Percentiles rank a stretch among this genome's conserved stretches.
Evolutionary conservation across 2,113 vertebrate genomes (phyloP).

Genomic region (Cyanistes caeruleus): DNA sequence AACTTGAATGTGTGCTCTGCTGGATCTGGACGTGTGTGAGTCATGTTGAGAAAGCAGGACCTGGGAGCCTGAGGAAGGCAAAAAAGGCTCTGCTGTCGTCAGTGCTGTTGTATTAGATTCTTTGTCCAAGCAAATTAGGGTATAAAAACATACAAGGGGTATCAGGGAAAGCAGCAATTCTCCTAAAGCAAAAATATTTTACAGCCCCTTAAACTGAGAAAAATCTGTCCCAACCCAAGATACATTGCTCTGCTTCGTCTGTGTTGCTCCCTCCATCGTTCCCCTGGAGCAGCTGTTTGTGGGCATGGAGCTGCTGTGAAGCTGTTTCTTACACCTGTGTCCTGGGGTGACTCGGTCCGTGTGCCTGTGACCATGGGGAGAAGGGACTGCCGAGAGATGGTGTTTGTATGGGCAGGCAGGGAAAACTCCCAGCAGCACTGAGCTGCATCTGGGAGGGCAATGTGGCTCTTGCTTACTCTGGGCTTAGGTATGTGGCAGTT

Average conservation of each 20-base stretch:
- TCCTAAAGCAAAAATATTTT: background rate
- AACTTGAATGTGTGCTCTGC: background rate
- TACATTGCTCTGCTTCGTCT: background rate
- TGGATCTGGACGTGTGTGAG: background rate
- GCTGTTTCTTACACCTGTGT: background rate
- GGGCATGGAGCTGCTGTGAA: background rate
- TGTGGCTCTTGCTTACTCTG: background rate
- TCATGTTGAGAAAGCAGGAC: background rate
- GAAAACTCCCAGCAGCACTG: background rate
- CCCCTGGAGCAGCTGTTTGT: background rate
- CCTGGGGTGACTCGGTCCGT: rapidly evolving
- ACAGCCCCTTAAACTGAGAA: background rate
- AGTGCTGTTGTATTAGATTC: background rate
- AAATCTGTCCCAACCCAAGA: background rate
- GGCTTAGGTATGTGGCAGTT: background rate
- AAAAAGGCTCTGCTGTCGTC: rapidly evolving
- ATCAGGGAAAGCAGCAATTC: background rate
- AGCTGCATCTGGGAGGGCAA: background rate
- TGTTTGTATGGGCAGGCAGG: background rate
- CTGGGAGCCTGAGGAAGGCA: background rate
- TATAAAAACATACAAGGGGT: background rate
- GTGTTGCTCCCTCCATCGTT: rapidly evolving
- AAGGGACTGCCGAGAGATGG: background rate
- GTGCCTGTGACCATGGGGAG: background rate
- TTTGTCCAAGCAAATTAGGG: background rate